These are phyloP conservation scores for Nothobranchius furzeri DNA, from an alignment of 2,113 vertebrate species.

Conservation along the genomic window DNA sequence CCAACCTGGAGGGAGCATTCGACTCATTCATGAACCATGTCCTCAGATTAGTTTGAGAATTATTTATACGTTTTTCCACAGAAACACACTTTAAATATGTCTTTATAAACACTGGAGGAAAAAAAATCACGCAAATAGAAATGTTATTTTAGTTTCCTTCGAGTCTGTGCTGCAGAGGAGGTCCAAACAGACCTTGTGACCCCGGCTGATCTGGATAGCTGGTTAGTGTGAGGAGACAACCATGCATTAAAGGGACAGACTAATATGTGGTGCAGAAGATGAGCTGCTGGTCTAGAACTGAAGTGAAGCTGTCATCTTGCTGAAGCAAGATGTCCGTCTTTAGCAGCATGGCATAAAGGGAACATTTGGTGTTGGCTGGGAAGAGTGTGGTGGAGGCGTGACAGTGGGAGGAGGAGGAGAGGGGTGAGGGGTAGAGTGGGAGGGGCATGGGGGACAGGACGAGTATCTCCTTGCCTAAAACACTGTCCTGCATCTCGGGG, in stretches of 20 bases:
- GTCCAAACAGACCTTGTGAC: slow-evolving; percentile 24
- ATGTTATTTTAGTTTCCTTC: background rate
- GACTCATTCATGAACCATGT: too few species aligned
- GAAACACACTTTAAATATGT: too few species aligned
- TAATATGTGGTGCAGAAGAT: slow-evolving; percentile 12
- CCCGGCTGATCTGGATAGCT: slow-evolving; percentile 38
- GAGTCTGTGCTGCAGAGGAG: background rate
- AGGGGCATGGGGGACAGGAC: slow-evolving; percentile 45
- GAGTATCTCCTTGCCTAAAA: slow-evolving; percentile 82
- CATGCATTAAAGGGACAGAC: slow-evolving; percentile 50
- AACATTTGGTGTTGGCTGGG: slow-evolving; percentile 44
- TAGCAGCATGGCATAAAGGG: slow-evolving; percentile 47
- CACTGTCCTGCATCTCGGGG: slow-evolving; percentile 83
- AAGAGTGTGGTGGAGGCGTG: slow-evolving; percentile 57
- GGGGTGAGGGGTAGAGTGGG: slow-evolving; percentile 2
- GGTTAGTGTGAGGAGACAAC: slow-evolving; percentile 53
- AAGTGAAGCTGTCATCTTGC: slow-evolving; percentile 16
- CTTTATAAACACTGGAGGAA: background rate
- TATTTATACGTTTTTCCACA: too few species aligned
- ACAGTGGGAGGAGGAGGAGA: slow-evolving; percentile 24
- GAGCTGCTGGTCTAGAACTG: slow-evolving; percentile 1
- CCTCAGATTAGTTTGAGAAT: too few species aligned
- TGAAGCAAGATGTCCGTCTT: slow-evolving; percentile 33
- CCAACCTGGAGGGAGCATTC: too few species aligned
- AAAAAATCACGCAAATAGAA: background rate